These are phyloP conservation scores for Esperia sulphurella DNA, from an alignment of 2,888 invertebrate genomes.

Conservation along the genomic window DNA sequence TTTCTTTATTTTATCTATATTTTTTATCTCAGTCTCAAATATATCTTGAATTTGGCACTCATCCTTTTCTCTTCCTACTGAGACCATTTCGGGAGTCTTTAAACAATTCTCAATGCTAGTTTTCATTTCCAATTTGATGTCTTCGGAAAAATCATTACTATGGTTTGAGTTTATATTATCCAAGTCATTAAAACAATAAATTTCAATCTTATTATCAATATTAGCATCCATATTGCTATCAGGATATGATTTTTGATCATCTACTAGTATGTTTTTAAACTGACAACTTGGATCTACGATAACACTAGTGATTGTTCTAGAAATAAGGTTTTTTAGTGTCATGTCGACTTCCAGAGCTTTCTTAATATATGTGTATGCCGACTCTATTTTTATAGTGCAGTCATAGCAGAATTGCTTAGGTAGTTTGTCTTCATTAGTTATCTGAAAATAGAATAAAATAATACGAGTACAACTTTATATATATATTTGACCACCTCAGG, in stretches of 20 bases:
- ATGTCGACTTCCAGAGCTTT: constrained; percentile 58
- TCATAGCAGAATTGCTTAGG: constrained; percentile 73
- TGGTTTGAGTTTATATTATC: neutral
- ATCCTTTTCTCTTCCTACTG: neutral
- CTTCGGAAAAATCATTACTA: neutral
- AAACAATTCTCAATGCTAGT: neutral
- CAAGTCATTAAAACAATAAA: neutral
- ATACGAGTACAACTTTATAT: no score
- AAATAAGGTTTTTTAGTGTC: constrained; percentile 51
- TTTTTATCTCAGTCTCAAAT: neutral
- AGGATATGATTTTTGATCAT: neutral
- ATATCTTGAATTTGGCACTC: neutral
- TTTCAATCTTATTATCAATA: neutral
- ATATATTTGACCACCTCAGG: no score
- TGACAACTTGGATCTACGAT: constrained; percentile 48
- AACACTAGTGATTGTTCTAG: constrained; percentile 42
- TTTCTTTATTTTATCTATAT: neutral
- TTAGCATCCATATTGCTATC: no score
- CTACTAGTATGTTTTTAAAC: neutral
- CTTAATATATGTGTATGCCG: constrained; percentile 66
- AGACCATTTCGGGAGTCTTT: neutral
- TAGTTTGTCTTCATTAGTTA: constrained; percentile 56
- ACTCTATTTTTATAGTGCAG: constrained; percentile 69
- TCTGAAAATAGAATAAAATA: constrained; percentile 29
- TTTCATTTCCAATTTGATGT: neutral